A percentile compares a stretch with the other conserved stretches of the same genome.
Conservation (phyloP, 2,113 vertebrate genomes). For the Marmota monax region DNA sequence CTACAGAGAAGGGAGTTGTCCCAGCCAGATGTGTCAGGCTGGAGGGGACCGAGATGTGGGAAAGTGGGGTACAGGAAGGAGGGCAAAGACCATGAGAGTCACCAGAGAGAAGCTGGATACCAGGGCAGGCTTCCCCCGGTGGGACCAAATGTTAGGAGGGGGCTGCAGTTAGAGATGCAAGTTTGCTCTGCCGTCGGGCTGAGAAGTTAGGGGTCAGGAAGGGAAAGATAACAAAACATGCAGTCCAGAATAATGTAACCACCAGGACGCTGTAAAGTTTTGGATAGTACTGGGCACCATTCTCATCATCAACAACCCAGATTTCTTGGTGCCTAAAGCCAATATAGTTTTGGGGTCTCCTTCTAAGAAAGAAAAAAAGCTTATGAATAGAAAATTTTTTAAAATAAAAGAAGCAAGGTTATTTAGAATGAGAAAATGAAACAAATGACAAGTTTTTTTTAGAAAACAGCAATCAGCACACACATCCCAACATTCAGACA, state of each 20-base stretch:
- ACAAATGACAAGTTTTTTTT: not conserved
- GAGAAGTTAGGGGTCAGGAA: not conserved
- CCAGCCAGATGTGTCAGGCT: not conserved
- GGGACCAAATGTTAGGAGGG: too few relatives aligned
- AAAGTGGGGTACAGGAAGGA: not conserved
- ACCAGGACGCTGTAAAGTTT: not conserved
- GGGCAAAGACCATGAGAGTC: not conserved
- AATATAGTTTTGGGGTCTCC: not conserved
- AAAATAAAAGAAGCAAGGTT: not conserved
- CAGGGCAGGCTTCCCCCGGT: not conserved
- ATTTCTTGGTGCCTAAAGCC: not conserved
- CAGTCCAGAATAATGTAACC: not conserved
- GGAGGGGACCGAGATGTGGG: not conserved
- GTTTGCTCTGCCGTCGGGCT: not conserved
- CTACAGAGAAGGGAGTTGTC: not conserved
- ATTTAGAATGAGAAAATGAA: conserved; percentile 21
- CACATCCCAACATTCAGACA: conserved; percentile 19
- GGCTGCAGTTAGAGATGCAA: not conserved
- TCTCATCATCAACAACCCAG: not conserved
- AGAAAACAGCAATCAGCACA: not conserved
- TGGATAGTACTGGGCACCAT: not conserved
- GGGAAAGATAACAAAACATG: not conserved
- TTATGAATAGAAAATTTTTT: not conserved
- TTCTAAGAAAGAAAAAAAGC: not conserved
- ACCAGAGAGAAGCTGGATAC: not conserved